Evolutionary conservation across 2,113 vertebrate species (phyloP), one percentile per base, ranked within the genome.

Genomic region (Gymnarchus niloticus): DNA sequence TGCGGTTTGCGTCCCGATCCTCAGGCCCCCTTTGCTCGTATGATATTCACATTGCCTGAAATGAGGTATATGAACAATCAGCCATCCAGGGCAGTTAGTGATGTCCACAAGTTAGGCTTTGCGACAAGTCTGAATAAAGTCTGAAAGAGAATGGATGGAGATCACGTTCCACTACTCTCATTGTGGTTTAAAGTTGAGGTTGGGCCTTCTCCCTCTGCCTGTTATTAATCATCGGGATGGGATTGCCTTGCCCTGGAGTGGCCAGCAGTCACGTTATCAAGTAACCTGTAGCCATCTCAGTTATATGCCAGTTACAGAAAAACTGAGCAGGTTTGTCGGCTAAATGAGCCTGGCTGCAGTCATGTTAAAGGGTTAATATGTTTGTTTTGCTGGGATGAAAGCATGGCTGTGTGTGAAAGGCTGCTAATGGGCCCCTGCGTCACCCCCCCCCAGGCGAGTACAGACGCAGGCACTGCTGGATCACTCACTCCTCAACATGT

Each of bases 401-500:
- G 21, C 46, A 49, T 25, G 21, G 44, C 48, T 82, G 51, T 54
- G 48, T 82, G 80, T 49, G 28, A 54, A 56, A 37, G 33, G 33
- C 33, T 69, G 84, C 37, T 85, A 59, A 54, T 23, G 19, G 21
- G 14, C 52, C 23, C 83, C 10, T 86, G 37, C 69, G 83, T 84
- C 41, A 61, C 44, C 56, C 10, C 88, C 86, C 76, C 48, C 23
- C 91, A 99, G 97, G 97, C 97, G 86, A 99, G 98, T 92, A 98
- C 97, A 6, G 98, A 99, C 86, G 97, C 95, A 46, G 96, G 97
- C 89, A 95, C 95, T 2, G 97, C 96, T 2, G 96, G 96, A 23
- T 92, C 96, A 0, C 92, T 98, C 90, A 95, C 97, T 86, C 97
- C 97, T 1, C 98, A 99, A 91, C 98, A 99, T 21, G 95, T 99